Evolutionary conservation across 2,113 vertebrate genomes (phyloP).

Genomic region (Penelope pileata): DNA sequence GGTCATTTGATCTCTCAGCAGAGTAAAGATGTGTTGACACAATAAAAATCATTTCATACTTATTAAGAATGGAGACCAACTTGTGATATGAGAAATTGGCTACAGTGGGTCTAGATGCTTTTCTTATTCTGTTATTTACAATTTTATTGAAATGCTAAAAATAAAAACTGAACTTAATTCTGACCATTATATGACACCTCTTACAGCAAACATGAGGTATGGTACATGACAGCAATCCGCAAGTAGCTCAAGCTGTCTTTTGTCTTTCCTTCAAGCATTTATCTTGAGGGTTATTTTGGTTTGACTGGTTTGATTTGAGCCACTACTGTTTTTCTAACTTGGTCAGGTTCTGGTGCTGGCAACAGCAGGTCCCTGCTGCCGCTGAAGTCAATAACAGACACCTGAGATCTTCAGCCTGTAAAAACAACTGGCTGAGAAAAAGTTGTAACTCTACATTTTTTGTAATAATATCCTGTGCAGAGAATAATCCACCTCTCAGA

Average conservation of each 20-base stretch:
- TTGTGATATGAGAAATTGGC: neutral
- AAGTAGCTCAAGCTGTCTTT: neutral
- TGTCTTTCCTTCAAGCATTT: neutral
- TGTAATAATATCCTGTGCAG: neutral
- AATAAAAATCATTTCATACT: constrained; percentile 1
- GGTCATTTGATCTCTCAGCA: constrained; percentile 2
- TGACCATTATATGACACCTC: neutral
- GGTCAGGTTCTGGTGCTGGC: neutral
- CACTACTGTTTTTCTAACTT: neutral
- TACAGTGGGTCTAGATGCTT: neutral
- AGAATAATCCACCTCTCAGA: neutral
- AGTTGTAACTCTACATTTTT: neutral
- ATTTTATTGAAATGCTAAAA: neutral
- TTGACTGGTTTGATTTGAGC: neutral
- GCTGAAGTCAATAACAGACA: neutral
- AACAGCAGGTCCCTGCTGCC: neutral
- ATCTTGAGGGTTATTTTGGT: neutral
- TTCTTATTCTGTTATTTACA: neutral
- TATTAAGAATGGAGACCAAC: neutral
- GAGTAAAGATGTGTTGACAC: neutral
- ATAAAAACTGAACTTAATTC: neutral
- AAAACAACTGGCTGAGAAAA: neutral
- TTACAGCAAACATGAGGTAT: neutral
- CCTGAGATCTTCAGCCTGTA: neutral
- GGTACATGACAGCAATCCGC: neutral